Evolutionary conservation across 1,140 invertebrate species (phyloP), one percentile per base, ranked within the genome.

Genomic region (Drosophila cardini): DNA sequence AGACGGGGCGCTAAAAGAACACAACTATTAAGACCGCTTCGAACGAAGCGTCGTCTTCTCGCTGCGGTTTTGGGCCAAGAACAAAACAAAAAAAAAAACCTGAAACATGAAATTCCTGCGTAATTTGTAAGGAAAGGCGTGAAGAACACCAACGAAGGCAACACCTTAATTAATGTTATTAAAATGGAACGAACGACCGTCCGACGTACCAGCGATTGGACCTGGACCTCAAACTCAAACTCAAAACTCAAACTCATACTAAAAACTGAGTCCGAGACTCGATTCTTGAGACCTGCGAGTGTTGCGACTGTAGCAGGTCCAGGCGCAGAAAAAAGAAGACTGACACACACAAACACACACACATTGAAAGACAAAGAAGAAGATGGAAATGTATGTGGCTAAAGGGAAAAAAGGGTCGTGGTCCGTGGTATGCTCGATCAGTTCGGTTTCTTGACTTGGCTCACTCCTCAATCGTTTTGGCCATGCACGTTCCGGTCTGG

Each of bases 141-240:
- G 90, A 91, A 91, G 90, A 91, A 91, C 90, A 91, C 90, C 90
- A 91, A 91, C 90, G 90, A 91, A 91, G 90, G 90, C 87, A 91
- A 91, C 90, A 91, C 90, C 90, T 91, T 91, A 91, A 91, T 91
- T 91, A 91, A 91, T 91, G 90, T 91, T 91, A 91, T 91, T 91
- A 91, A 91, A 91, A 85, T 90, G 83, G 90, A 90, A 91, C 80
- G 83, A 85, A 91, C 83, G 79, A 82, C 76, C 83, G 76, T 79
- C 79, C 83, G 76, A 83, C 79, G 56, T 74, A 71, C 74, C 77
- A 48, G 36, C 72, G 67, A 72, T 71, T 75, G 72, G 67, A 75
- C 58, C 72, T 71, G 72, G 45, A 45, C 68, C 67, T 72, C 68
- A 56, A 56, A 55, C 46, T 45, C 52, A 56, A 55, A 64, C 52